These are phyloP conservation scores for Phyto melanocephala DNA, from an alignment of 2,888 invertebrate genomes.

Conservation along the genomic window DNA sequence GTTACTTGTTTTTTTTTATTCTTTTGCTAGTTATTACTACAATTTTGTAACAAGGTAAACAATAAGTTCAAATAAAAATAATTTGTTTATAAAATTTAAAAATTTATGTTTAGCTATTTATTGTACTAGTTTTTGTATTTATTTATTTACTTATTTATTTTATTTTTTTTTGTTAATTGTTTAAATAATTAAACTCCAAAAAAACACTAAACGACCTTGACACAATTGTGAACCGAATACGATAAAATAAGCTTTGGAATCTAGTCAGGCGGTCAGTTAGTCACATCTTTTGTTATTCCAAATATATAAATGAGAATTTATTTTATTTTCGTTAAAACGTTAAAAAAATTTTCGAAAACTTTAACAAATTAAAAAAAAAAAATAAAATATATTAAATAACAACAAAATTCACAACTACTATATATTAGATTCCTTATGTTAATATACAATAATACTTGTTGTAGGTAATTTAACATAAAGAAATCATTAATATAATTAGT, in stretches of 20 bases:
- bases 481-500: background rate
- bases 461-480: background rate
- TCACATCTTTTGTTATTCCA: background rate
- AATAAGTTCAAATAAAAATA: background rate
- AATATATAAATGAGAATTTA: slow-evolving; percentile 7
- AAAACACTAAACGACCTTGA: slow-evolving; percentile 40
- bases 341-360: background rate
- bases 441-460: no score
- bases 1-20: background rate
- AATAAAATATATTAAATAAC: background rate
- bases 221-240: slow-evolving; percentile 21
- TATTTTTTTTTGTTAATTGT: background rate
- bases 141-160: no score
- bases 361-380: no score
- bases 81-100: background rate
- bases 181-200: background rate
- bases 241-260: slow-evolving; percentile 1
- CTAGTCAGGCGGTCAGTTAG: background rate
- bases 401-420: no score
- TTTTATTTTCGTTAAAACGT: background rate
- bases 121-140: no score
- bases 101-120: no score
- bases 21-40: background rate
- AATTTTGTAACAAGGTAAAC: background rate
- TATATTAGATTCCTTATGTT: no score